Evolutionary conservation across 2,113 vertebrate species (phyloP), one percentile per base, ranked within the genome.

Genomic region (Xiphophorus couchianus): DNA sequence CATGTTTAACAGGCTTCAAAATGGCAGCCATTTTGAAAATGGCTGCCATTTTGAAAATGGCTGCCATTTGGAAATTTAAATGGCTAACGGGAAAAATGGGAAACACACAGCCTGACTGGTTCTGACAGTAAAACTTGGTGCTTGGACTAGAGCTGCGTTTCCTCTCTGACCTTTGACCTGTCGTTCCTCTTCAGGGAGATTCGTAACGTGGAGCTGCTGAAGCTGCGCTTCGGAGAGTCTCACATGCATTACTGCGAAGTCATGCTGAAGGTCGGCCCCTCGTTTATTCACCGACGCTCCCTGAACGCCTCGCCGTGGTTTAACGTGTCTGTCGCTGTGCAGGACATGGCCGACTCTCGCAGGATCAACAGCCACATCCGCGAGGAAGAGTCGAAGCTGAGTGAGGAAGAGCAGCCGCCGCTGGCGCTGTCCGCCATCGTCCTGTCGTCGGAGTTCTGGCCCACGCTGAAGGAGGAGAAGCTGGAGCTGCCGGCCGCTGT

Each of bases 171-270:
- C 5, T 54, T 19, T 6, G 22, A 12, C 51, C 51, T 39, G 29
- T 33, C 3, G 27, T 88, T 67, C 83, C 0, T 60, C 54, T 82
- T 3, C 90, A 99, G 98, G 91, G 98, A 99, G 83, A 99, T 99
- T 51, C 96, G 98, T 35, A 99, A 99, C 0, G 97, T 99, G 90
- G 98, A 99, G 91, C 94, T 99, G 89, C 93, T 99, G 90, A 99
- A 99, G 93, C 95, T 99, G 84, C 89, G 98, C 2, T 99, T 99
- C 22, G 98, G 98, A 0, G 98, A 99, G 86, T 97, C 97, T 15
- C 96, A 98, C 76, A 99, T 99, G 98, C 98, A 99, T 76, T 97
- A 96, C 83, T 99, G 98, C 13, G 98, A 99, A 89, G 98, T 99
- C 90, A 99, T 99, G 98, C 89, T 99, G 65, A 99, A 95, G 94